These are phyloP conservation scores for Seriola rivoliana DNA, from an alignment of 2,113 vertebrate genomes.

Conservation along the genomic window DNA sequence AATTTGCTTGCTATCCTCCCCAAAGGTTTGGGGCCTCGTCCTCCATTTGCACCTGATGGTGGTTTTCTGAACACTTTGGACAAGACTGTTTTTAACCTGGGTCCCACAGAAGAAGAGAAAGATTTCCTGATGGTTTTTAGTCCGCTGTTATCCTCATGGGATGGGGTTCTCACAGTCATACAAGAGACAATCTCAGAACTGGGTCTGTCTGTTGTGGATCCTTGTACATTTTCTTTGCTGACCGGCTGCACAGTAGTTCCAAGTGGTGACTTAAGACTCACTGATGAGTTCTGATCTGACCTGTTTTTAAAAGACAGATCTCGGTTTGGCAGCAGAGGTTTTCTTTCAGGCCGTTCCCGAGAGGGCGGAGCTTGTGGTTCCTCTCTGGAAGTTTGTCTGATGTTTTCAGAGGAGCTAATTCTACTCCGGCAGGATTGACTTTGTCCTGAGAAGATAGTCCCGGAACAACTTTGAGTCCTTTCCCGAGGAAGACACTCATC, in stretches of 20 bases:
- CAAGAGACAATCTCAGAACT: slow-evolving; percentile 36
- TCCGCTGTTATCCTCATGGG: slow-evolving; percentile 47
- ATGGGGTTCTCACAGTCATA: slow-evolving; percentile 39
- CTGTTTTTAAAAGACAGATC: slow-evolving; percentile 74
- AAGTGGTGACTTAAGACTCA: slow-evolving; percentile 52
- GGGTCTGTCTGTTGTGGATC: slow-evolving; percentile 46
- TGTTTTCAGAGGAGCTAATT: slow-evolving; percentile 68
- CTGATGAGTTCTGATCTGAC: slow-evolving; percentile 39
- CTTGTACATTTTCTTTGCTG: slow-evolving; percentile 61
- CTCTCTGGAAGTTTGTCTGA: slow-evolving; percentile 42
- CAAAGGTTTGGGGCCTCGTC: slow-evolving; percentile 71
- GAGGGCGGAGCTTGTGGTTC: slow-evolving; percentile 43
- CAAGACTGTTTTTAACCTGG: slow-evolving; percentile 75
- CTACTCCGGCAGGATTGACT: slow-evolving; percentile 39
- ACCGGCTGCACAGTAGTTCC: slow-evolving; percentile 29
- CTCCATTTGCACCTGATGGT: slow-evolving; percentile 58
- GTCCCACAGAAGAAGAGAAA: slow-evolving; percentile 73
- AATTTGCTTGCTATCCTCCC: slow-evolving; percentile 61
- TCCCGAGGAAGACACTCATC: slow-evolving; percentile 81
- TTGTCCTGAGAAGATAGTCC: slow-evolving; percentile 65
- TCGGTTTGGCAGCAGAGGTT: slow-evolving; percentile 74
- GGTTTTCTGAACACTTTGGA: slow-evolving; percentile 78
- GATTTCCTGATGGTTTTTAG: slow-evolving; percentile 69
- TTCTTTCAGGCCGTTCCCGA: slow-evolving; percentile 66
- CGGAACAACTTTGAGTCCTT: slow-evolving; percentile 79